Base-by-base conservation (phyloP, 2,113 vertebrate genomes). In the Carassius carassius region DNA sequence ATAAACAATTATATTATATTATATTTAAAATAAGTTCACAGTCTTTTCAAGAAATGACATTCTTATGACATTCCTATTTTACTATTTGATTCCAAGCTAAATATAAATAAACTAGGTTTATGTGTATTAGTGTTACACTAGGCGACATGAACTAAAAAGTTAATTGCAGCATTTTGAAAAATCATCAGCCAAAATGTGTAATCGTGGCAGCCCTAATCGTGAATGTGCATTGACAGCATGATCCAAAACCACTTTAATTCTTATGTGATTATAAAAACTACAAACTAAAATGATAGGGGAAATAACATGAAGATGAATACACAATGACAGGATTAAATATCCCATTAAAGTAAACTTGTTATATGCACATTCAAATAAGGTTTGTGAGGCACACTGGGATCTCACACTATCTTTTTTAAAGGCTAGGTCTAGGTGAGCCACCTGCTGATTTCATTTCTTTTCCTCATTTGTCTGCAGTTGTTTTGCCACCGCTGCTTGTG, bases 401-500 rank as follows among this genome's bases (percentile, higher is more conserved):
- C 16, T 65, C 58, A 12, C 78, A 62, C 13, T 9, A 47, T 47
- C 8, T 74, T 74, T 74, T 37, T 63, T 63, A 25, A 58, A 60
- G 21, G n/a, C 56, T n/a, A 41, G 21, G 69, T 72, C 69, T 72
- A 16, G 72, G n/a, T 73, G 54, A 23, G 32, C 51, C 41, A 17
- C 70, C 54, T 21, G 56, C 69, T 63, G 37, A 75, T 63, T 83
- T 74, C 3, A 83, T 19, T 62, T 83, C 56, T 74, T 47, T 51
- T n/a, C n/a, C 13, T 62, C 72, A 32, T 75, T 83, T 83, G 35
- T 60, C 70, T 83, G 54, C 35, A 25, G 29, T 73, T 82, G 49
- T 58, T 83, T 83, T 74, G n/a, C 16, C 70, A 44, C 35, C 6
- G n/a, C 69, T 19, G n/a, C 35, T 29, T 29, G 54, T 25, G 81